A percentile compares a stretch with the other conserved stretches of the same genome.
These are phyloP conservation scores for Acrocyrtus sp. DNA, from an alignment of 2,888 invertebrate species.

Conservation along the genomic window DNA sequence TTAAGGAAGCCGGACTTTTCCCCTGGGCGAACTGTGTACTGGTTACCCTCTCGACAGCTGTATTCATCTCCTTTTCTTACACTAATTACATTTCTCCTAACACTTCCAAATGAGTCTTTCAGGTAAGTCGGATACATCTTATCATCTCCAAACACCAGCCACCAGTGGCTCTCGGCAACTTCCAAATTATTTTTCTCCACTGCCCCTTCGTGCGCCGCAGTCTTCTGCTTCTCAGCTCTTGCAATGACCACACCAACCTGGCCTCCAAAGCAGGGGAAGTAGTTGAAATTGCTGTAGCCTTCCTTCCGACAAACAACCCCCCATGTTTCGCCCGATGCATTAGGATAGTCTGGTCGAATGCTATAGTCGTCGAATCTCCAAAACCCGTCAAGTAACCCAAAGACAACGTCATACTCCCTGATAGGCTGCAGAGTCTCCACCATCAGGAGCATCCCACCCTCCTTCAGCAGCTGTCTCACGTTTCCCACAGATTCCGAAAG, in stretches of 20 bases:
- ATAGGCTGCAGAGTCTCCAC: slow-evolving; percentile 28
- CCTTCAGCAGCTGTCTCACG: slow-evolving; percentile 20
- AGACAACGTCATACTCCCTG: slow-evolving; percentile 34
- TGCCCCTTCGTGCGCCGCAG: not conserved
- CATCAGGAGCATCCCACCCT: slow-evolving; percentile 18
- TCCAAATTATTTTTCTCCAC: not conserved
- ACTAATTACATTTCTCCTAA: slow-evolving; percentile 14
- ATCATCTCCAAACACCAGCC: slow-evolving; percentile 34
- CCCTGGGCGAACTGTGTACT: not conserved
- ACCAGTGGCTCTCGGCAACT: slow-evolving; percentile 8
- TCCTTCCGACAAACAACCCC: not conserved
- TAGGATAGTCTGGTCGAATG: slow-evolving; percentile 37
- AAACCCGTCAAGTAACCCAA: slow-evolving; percentile 37
- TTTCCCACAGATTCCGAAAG: slow-evolving; percentile 17
- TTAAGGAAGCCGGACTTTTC: slow-evolving; percentile 16
- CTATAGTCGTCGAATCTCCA: slow-evolving; percentile 34
- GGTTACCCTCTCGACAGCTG: not conserved
- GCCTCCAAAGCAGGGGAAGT: slow-evolving; percentile 21
- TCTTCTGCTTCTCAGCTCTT: not conserved
- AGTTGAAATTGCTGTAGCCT: slow-evolving; percentile 8
- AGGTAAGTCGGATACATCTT: slow-evolving; percentile 8
- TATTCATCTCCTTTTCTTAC: slow-evolving; percentile 16
- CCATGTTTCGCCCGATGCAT: slow-evolving; percentile 12
- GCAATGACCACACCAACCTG: slow-evolving; percentile 19
- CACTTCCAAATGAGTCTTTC: not conserved